A percentile compares a stretch with the other conserved stretches of the same genome.
These are phyloP conservation scores for Habropoda laboriosa DNA, from an alignment of 1,140 invertebrate genomes.

Conservation along the genomic window DNA sequence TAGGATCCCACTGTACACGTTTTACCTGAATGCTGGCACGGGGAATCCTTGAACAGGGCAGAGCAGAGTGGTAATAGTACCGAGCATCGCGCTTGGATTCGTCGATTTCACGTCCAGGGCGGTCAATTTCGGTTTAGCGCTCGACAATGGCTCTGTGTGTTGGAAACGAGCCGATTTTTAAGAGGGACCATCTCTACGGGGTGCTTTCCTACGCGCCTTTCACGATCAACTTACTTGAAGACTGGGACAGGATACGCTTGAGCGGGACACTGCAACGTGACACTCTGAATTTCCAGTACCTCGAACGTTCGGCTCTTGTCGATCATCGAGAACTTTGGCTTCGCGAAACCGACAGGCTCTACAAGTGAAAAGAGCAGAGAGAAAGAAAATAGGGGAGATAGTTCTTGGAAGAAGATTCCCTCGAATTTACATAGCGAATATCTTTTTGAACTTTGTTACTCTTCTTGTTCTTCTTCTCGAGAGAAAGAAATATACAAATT, in stretches of 20 bases:
- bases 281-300: slow-evolving; percentile 63
- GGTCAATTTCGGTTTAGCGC: slow-evolving; percentile 82
- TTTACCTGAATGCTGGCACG: slow-evolving; percentile 82
- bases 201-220: not conserved
- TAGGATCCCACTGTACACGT: not conserved
- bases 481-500: not conserved
- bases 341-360: slow-evolving; percentile 83
- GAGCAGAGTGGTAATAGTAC: slow-evolving; percentile 79
- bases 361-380: too few species aligned
- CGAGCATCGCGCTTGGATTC: slow-evolving; percentile 70
- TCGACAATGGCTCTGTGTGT: slow-evolving; percentile 82
- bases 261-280: slow-evolving; percentile 82
- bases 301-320: slow-evolving; percentile 80
- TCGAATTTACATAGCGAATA: not conserved
- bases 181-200: not conserved
- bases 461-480: not conserved
- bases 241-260: slow-evolving; percentile 85
- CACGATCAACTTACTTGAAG: slow-evolving; percentile 82
- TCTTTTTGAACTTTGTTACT: too few species aligned
- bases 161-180: slow-evolving; percentile 26
- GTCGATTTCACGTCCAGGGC: slow-evolving; percentile 80
- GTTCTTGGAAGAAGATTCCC: not conserved
- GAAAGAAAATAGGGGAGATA: slow-evolving; percentile 55
- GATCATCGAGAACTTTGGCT: slow-evolving; percentile 82
- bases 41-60: slow-evolving; percentile 87